These are phyloP conservation scores for Malurus alboscapulatus DNA, from an alignment of 2,113 vertebrate species.

Conservation along the genomic window DNA sequence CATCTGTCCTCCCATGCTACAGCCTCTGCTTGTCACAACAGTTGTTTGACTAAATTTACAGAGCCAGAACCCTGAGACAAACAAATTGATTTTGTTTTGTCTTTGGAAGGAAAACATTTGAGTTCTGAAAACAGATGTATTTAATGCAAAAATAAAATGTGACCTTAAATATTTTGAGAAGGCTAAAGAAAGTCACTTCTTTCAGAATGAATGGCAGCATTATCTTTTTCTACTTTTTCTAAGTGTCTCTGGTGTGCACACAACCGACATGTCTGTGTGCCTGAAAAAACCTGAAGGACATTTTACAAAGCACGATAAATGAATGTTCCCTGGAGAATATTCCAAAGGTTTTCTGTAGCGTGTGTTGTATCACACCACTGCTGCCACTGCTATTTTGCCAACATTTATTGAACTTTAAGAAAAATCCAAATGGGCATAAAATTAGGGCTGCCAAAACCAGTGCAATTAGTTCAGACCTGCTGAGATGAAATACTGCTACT, in stretches of 20 bases:
- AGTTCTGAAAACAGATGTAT: background rate
- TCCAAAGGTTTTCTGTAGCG: background rate
- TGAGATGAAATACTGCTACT: background rate
- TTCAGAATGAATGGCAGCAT: background rate
- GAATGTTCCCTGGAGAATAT: background rate
- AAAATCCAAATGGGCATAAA: background rate
- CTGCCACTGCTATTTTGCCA: background rate
- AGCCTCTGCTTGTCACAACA: background rate
- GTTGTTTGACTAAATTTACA: slow-evolving; percentile 10
- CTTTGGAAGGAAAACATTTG: background rate
- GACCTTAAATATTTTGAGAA: slow-evolving; percentile 9
- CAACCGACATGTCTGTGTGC: background rate
- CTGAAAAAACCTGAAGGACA: background rate
- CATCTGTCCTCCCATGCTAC: background rate
- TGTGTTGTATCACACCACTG: background rate
- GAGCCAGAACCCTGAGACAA: background rate
- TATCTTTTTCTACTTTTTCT: background rate
- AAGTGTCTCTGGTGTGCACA: background rate
- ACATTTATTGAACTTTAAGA: background rate
- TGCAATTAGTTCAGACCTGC: background rate
- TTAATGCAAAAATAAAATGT: background rate
- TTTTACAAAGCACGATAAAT: background rate
- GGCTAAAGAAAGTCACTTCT: background rate
- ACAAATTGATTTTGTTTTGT: slow-evolving; percentile 9
- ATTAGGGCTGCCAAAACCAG: background rate